Conservation (phyloP, 2,888 invertebrate genomes). For the Prosapia bicincta region DNA sequence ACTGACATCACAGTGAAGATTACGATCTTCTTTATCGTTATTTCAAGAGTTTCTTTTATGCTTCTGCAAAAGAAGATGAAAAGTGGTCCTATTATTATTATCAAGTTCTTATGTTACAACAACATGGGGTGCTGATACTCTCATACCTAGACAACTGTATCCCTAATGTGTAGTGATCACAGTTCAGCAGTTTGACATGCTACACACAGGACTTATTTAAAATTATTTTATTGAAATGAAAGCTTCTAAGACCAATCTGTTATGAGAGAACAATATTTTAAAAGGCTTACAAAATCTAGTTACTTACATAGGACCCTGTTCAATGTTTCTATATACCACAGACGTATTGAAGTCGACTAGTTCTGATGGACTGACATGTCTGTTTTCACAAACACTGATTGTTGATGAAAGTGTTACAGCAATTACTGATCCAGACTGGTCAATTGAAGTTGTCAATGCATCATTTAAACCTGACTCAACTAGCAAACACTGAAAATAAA, state of each 20-base stretch:
- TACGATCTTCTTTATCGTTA: too few species aligned
- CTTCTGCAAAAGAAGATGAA: too few species aligned
- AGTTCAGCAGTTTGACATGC: too few species aligned
- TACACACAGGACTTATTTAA: too few species aligned
- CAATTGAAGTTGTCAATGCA: conserved; percentile 72
- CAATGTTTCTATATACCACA: conserved; percentile 74
- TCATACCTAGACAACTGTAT: too few species aligned
- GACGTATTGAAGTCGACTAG: conserved; percentile 65
- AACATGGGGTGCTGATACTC: too few species aligned
- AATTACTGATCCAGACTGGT: conserved; percentile 74
- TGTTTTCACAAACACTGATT: conserved; percentile 47
- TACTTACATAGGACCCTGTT: conserved; percentile 72
- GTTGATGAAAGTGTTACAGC: conserved; percentile 60
- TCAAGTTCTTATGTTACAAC: too few species aligned
- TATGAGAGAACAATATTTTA: not conserved
- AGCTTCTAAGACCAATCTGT: not conserved
- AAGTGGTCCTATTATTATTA: too few species aligned
- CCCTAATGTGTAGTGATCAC: too few species aligned
- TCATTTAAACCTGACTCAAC: conserved; percentile 75
- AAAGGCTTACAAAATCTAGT: not conserved
- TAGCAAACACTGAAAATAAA: conserved; percentile 58
- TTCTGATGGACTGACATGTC: conserved; percentile 42
- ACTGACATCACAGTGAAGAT: too few species aligned
- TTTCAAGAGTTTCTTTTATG: too few species aligned
- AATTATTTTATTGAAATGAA: too few species aligned